Percentiles rank a stretch among this genome's conserved stretches.
phyloP scores from a whole-genome alignment of 1,140 invertebrate species.

The Heliconius hewitsoni region DNA sequence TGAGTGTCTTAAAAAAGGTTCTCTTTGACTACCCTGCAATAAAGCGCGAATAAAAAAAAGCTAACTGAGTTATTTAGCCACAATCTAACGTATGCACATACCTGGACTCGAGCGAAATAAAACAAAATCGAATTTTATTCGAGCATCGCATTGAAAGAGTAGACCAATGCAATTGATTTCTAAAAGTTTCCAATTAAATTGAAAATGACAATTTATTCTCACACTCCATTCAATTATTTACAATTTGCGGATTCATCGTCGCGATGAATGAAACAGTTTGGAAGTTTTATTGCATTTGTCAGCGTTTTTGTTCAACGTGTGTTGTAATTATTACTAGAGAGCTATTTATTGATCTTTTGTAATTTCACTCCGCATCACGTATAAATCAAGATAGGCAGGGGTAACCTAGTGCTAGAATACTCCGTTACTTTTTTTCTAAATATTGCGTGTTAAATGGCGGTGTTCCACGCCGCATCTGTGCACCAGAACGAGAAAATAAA shows the following conservation, averaged over 20 bases:
- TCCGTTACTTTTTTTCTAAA: neutral
- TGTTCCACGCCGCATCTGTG: too few relatives aligned
- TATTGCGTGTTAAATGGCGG: neutral
- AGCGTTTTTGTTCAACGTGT: conserved; percentile 23
- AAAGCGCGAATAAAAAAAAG: neutral
- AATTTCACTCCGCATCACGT: neutral
- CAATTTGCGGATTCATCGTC: conserved; percentile 35
- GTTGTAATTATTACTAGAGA: conserved; percentile 20
- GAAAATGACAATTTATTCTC: conserved; percentile 35
- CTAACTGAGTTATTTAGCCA: neutral
- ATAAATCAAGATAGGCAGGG: neutral
- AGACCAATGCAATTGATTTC: conserved; percentile 36
- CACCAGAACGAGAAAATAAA: too few relatives aligned
- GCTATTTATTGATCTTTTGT: neutral
- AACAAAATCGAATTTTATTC: conserved; percentile 43
- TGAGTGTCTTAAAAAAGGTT: too few relatives aligned
- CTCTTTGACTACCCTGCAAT: too few relatives aligned
- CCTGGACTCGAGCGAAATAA: conserved; percentile 27
- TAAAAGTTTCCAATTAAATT: conserved; percentile 45
- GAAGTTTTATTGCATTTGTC: conserved; percentile 35
- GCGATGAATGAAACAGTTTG: conserved; percentile 32
- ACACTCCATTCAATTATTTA: conserved; percentile 37
- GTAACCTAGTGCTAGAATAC: neutral
- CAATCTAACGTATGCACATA: neutral
- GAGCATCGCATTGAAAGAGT: conserved; percentile 26